These are phyloP conservation scores for Stigmatopora nigra DNA, from an alignment of 2,113 vertebrate genomes.

Conservation along the genomic window DNA sequence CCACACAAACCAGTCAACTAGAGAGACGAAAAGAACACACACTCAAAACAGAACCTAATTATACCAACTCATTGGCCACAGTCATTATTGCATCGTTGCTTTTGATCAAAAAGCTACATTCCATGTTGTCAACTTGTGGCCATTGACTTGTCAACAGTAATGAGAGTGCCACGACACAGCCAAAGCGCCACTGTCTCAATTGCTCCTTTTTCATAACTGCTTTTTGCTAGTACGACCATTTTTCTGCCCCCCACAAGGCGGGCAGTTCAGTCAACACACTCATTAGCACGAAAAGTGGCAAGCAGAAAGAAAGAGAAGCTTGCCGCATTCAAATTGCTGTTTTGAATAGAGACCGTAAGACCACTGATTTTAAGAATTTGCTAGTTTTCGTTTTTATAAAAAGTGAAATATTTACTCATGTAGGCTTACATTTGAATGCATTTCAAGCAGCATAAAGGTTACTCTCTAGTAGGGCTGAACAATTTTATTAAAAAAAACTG, in stretches of 20 bases:
- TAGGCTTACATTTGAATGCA: background rate
- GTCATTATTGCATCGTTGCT: conserved; percentile 38
- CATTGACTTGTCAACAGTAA: conserved; percentile 37
- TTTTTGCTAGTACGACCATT: conserved; percentile 23
- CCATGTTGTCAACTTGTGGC: conserved; percentile 17
- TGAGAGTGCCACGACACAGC: conserved; percentile 36
- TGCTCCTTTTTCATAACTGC: conserved; percentile 24
- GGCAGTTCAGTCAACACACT: conserved; percentile 35
- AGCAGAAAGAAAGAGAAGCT: conserved; percentile 1
- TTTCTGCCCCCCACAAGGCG: conserved; percentile 27
- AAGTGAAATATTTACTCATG: background rate
- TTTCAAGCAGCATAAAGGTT: background rate
- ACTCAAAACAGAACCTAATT: conserved; percentile 29
- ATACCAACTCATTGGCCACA: conserved; percentile 35
- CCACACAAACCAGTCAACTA: conserved; percentile 14
- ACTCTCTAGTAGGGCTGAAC: background rate
- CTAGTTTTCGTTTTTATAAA: background rate
- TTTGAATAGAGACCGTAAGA: conserved; percentile 9
- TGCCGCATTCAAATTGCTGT: conserved; percentile 30
- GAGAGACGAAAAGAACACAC: conserved; percentile 7
- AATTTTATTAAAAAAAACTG: no score
- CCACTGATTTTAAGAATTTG: background rate
- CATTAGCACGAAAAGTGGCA: conserved; percentile 38
- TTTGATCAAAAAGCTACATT: conserved; percentile 35
- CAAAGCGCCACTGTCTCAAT: conserved; percentile 19